A percentile compares a stretch with the other conserved stretches of the same genome.
These are phyloP conservation scores for Tiliqua scincoides DNA, from an alignment of 2,113 vertebrate genomes.

Conservation along the genomic window DNA sequence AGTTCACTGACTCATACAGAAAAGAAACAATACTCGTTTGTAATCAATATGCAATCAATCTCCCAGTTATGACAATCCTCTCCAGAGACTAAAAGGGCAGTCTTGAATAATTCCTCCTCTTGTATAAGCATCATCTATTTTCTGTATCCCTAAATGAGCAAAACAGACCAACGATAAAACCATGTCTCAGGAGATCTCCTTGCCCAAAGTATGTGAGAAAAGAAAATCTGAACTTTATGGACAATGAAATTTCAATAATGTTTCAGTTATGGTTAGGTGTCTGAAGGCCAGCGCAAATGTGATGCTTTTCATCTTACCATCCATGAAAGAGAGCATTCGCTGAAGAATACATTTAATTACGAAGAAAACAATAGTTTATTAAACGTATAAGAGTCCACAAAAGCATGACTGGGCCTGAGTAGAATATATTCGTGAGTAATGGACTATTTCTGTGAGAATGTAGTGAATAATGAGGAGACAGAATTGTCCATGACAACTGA, in stretches of 20 bases:
- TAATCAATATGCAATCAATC: background rate
- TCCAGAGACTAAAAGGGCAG: background rate
- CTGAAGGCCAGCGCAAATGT: too few relatives aligned
- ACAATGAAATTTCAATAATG: background rate
- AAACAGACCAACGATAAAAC: background rate
- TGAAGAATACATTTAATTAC: background rate
- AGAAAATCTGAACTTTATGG: background rate
- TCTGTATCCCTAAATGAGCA: background rate
- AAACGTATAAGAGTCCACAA: background rate
- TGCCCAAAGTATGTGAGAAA: background rate
- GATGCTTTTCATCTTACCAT: too few relatives aligned
- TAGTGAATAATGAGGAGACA: conserved; percentile 26
- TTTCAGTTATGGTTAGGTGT: background rate
- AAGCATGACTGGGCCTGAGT: background rate
- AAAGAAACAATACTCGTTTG: background rate
- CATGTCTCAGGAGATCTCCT: background rate
- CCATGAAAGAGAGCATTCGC: background rate
- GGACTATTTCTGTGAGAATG: background rate
- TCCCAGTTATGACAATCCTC: background rate
- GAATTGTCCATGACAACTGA: background rate
- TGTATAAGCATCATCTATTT: background rate
- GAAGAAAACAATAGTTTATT: background rate
- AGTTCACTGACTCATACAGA: background rate
- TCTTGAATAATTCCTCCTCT: background rate
- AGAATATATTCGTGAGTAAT: background rate